Percentiles rank a stretch among this genome's conserved stretches.
Conservation (phyloP, 2,888 invertebrate species). For the Clivina fossor region DNA sequence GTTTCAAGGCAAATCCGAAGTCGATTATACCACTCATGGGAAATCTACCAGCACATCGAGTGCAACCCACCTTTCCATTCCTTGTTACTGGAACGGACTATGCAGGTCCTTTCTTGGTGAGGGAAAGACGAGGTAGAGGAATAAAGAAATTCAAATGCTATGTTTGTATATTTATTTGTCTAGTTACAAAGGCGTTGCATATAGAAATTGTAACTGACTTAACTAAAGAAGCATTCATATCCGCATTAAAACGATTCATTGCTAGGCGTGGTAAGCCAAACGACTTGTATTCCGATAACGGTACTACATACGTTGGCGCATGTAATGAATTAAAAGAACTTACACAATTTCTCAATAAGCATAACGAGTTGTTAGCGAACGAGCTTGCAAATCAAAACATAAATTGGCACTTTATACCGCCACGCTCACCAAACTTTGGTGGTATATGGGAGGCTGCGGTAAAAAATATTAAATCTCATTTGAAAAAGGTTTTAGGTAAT, state of each 20-base stretch:
- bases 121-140: slow-evolving; percentile 35
- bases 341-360: neutral
- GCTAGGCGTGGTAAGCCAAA: slow-evolving; percentile 42
- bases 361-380: neutral
- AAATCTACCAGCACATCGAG: slow-evolving; percentile 28
- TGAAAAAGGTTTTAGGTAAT: neutral
- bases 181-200: slow-evolving; percentile 44
- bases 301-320: slow-evolving; percentile 47
- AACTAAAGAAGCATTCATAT: slow-evolving; percentile 44
- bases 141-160: slow-evolving; percentile 39
- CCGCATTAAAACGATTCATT: slow-evolving; percentile 44
- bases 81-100: slow-evolving; percentile 40
- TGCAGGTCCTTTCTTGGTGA: slow-evolving; percentile 40
- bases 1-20: slow-evolving; percentile 34
- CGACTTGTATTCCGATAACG: slow-evolving; percentile 45
- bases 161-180: slow-evolving; percentile 43
- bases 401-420: neutral
- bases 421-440: neutral
- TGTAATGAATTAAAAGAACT: slow-evolving; percentile 24
- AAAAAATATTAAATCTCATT: neutral
- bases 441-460: neutral
- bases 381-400: neutral
- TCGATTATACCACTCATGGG: slow-evolving; percentile 34
- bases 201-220: slow-evolving; percentile 45
- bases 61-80: slow-evolving; percentile 27